phyloP scores from a whole-genome alignment of 2,888 invertebrate genomes.

The Pantelozetes paolii region DNA sequence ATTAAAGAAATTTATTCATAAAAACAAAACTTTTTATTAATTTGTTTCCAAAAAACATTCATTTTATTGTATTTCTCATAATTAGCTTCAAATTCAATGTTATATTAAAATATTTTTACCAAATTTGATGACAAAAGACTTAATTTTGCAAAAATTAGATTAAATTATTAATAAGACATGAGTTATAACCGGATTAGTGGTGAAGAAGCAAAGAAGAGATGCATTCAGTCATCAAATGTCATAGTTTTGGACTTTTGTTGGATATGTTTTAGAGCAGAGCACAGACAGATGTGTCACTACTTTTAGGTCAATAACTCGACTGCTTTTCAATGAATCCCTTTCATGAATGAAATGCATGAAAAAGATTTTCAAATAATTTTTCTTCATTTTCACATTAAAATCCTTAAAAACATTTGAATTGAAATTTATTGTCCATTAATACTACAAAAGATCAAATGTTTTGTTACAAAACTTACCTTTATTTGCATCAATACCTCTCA shows the following conservation, averaged over 20 bases:
- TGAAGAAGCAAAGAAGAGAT: neutral
- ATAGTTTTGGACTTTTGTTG: neutral
- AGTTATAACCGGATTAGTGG: conserved; percentile 1
- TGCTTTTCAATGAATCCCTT: conserved; percentile 19
- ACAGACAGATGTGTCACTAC: neutral
- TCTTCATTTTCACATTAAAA: conserved; percentile 28
- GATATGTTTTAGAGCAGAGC: neutral
- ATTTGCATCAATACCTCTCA: conserved; percentile 32
- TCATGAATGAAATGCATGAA: neutral
- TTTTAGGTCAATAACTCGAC: conserved; percentile 35
- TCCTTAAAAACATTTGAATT: neutral
- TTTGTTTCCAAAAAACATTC: neutral
- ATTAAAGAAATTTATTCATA: neutral
- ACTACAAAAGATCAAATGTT: neutral
- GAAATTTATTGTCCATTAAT: neutral
- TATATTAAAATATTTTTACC: neutral
- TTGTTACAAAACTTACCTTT: neutral
- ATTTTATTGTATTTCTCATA: neutral
- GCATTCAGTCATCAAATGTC: neutral
- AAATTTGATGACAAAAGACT: neutral
- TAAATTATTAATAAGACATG: neutral
- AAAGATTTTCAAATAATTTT: conserved; percentile 8
- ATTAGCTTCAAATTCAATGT: neutral
- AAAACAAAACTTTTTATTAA: neutral
- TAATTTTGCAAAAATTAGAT: neutral